phyloP scores from a whole-genome alignment of 2,113 vertebrate species.

The Dissostichus mawsoni region DNA sequence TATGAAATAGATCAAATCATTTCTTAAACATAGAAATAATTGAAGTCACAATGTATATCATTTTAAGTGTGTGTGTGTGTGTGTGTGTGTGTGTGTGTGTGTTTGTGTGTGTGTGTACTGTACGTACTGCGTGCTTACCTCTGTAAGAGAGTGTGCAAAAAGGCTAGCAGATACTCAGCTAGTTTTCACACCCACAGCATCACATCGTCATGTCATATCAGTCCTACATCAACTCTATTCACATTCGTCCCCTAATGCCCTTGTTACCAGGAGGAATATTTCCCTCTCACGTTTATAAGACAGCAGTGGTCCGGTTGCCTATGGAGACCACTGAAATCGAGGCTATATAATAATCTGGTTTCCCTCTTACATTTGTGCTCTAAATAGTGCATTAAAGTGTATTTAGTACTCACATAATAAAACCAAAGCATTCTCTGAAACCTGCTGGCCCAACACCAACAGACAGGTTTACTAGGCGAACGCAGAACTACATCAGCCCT shows the following conservation, averaged over 20 bases:
- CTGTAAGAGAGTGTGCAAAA: conserved; percentile 25
- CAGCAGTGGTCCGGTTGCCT: conserved; percentile 70
- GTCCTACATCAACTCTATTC: conserved; percentile 45
- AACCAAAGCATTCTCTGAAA: conserved; percentile 35
- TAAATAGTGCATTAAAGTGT: conserved; percentile 60
- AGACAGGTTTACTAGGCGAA: conserved; percentile 46
- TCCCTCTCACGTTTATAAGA: conserved; percentile 65
- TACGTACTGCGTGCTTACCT: not conserved
- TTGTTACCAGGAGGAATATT: conserved; percentile 71
- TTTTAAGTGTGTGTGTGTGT: not conserved
- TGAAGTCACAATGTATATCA: not conserved
- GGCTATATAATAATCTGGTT: conserved; percentile 46
- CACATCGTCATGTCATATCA: conserved; percentile 57
- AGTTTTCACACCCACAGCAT: conserved; percentile 49
- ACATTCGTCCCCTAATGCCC: conserved; percentile 64
- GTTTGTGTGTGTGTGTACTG: not conserved
- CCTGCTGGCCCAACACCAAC: conserved; percentile 12
- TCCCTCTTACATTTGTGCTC: conserved; percentile 54
- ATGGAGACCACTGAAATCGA: conserved; percentile 71
- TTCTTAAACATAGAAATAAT: not conserved
- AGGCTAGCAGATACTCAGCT: conserved; percentile 40
- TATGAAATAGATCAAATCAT: not conserved
- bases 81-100: conserved; percentile 8
- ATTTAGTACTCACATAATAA: conserved; percentile 45
- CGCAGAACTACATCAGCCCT: conserved; percentile 27